phyloP scores from a whole-genome alignment of 2,113 vertebrate genomes.

The Mesitornis unicolor region DNA sequence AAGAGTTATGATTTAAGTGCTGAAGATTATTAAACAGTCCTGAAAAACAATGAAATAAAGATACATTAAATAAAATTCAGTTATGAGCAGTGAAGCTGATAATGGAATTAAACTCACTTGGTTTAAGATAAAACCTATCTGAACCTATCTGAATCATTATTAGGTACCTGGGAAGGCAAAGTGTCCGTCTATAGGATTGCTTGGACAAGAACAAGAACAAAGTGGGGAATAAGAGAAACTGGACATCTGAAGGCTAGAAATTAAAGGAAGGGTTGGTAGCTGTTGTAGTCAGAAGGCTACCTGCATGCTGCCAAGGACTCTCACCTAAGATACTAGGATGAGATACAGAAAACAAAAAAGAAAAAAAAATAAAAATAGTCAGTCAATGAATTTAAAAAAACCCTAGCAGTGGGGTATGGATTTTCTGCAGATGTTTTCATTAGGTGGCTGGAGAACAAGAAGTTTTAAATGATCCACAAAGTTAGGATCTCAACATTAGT shows the following conservation, averaged over 20 bases:
- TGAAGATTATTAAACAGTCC: background rate
- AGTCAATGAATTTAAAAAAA: background rate
- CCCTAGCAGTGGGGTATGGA: background rate
- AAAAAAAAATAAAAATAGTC: too few species aligned
- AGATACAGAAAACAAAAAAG: background rate
- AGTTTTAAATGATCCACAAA: background rate
- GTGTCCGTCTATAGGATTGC: background rate
- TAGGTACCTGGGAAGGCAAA: background rate
- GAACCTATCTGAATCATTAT: background rate
- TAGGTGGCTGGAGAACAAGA: background rate
- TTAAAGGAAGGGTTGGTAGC: background rate
- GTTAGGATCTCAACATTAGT: background rate
- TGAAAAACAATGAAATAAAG: background rate
- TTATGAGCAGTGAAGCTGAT: background rate
- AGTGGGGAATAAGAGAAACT: fast-evolving
- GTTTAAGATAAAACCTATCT: background rate
- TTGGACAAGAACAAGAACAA: background rate
- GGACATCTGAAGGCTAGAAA: background rate
- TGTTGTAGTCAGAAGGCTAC: background rate
- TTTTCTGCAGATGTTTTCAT: background rate
- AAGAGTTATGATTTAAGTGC: background rate
- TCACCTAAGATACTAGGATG: background rate
- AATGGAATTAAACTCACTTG: background rate
- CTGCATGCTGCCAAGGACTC: background rate
- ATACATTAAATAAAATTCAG: background rate